A percentile compares a stretch with the other conserved stretches of the same genome.
Conservation (phyloP, 2,113 vertebrate species). For the Sceloporus tristichus region DNA sequence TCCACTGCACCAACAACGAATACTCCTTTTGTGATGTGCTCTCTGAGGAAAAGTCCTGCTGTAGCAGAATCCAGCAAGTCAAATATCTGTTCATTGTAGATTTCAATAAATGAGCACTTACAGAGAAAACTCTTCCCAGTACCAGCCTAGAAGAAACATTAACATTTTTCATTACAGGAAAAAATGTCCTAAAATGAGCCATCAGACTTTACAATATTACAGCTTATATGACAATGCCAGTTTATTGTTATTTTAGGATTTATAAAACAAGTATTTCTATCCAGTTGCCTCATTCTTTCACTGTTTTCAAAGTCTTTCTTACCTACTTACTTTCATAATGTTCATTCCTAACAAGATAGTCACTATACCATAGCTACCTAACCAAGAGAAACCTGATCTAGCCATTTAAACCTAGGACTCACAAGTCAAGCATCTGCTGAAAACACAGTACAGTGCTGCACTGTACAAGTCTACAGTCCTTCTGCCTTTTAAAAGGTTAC, state of each 20-base stretch:
- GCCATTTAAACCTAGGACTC: background rate
- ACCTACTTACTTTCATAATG: background rate
- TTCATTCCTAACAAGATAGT: background rate
- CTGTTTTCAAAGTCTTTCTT: background rate
- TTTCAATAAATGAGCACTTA: slow-evolving; percentile 98
- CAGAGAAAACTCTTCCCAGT: slow-evolving; percentile 92
- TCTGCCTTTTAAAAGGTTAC: background rate
- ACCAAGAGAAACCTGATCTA: background rate
- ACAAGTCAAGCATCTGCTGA: background rate
- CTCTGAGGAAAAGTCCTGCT: slow-evolving; percentile 89
- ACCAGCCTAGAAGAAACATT: slow-evolving; percentile 80
- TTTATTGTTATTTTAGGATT: background rate
- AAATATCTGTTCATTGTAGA: slow-evolving; percentile 98
- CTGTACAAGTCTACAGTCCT: background rate
- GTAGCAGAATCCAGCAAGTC: slow-evolving; percentile 95
- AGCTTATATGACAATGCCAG: no score
- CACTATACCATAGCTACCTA: background rate
- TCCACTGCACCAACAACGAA: slow-evolving; percentile 95
- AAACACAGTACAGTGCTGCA: background rate
- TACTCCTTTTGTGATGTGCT: slow-evolving; percentile 97
- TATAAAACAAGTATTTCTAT: background rate
- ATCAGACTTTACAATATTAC: background rate
- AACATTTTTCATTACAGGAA: slow-evolving; percentile 40
- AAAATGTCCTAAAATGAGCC: background rate
- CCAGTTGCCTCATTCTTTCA: slow-evolving; percentile 22